A percentile compares a stretch with the other conserved stretches of the same genome.
Conservation (phyloP, 2,797 vertebrate genomes). For the Varecia variegata region DNA sequence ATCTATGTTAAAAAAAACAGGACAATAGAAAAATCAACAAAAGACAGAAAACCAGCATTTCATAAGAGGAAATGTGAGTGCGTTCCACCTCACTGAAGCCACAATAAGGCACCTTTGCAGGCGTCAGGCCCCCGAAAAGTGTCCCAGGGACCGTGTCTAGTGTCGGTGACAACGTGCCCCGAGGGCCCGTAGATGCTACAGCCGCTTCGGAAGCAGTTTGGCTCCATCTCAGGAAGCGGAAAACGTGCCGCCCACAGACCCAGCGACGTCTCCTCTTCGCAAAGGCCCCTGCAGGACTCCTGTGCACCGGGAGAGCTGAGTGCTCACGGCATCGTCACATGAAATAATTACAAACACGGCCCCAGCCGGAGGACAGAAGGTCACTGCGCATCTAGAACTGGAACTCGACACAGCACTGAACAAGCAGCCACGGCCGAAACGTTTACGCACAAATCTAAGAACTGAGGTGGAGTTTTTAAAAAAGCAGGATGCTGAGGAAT, state of each 20-base stretch:
- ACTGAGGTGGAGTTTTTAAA: not conserved
- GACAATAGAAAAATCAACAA: not conserved
- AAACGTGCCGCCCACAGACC: not conserved
- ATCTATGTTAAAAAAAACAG: not conserved
- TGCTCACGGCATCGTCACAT: accelerated
- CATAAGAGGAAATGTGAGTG: not conserved
- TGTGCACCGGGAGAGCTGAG: not conserved
- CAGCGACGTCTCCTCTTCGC: no score
- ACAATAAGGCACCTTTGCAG: not conserved
- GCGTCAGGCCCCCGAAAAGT: not conserved
- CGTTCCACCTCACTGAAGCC: no score
- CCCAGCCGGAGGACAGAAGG: not conserved
- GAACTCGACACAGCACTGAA: accelerated
- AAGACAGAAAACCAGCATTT: not conserved
- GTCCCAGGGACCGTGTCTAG: not conserved
- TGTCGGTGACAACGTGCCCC: accelerated
- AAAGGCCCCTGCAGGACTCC: not conserved
- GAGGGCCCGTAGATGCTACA: accelerated
- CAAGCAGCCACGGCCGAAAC: accelerated
- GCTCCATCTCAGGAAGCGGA: not conserved
- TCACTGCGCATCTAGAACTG: accelerated
- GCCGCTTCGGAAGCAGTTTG: not conserved
- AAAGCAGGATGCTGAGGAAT: no score
- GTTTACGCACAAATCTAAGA: not conserved
- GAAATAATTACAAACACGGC: not conserved